Conservation (phyloP, 2,797 vertebrate species). For the Cryptoprocta ferox region DNA sequence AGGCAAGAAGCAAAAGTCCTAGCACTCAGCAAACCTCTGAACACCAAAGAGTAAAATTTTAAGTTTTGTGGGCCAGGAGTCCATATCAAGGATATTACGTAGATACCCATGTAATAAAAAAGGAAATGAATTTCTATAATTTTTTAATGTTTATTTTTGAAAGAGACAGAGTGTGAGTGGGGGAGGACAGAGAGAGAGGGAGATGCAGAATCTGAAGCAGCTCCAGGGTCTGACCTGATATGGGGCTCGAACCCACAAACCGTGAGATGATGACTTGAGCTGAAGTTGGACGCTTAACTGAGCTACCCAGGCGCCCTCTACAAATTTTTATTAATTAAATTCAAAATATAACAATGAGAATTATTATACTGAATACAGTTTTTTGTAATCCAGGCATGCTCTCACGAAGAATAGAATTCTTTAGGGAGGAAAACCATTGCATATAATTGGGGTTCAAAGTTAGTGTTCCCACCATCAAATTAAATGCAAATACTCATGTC, state of each 20-base stretch:
- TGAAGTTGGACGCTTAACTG: no score
- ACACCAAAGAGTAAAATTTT: background rate
- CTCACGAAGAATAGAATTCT: background rate
- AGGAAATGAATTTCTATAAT: background rate
- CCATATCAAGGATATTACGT: rapidly evolving
- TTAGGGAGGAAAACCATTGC: background rate
- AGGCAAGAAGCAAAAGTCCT: background rate
- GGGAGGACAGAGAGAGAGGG: no score
- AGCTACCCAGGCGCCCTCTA: no score
- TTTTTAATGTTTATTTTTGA: no score
- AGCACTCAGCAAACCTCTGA: background rate
- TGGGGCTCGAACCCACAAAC: no score
- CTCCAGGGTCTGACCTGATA: no score
- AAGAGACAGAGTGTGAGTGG: no score
- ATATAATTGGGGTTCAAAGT: background rate
- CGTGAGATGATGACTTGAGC: no score
- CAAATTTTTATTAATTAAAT: background rate
- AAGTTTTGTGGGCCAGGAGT: background rate
- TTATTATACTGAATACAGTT: background rate
- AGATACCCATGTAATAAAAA: background rate
- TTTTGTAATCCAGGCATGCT: background rate
- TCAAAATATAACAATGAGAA: background rate
- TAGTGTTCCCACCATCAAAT: background rate
- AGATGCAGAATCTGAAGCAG: no score
- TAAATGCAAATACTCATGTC: background rate